Evolutionary conservation across 2,888 invertebrate species (phyloP).

Genomic region (Heliconius sara): DNA sequence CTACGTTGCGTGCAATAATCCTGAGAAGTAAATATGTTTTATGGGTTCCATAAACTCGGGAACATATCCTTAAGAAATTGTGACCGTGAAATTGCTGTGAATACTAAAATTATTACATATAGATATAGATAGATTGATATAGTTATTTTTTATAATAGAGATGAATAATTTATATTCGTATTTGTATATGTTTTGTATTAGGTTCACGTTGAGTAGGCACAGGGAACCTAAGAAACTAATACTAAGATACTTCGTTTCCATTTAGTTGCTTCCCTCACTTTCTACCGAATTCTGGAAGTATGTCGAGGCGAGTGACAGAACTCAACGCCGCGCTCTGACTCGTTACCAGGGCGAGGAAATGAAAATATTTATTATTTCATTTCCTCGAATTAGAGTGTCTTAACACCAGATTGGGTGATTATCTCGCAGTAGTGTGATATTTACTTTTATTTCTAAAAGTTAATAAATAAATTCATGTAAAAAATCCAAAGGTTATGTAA

Average conservation of each 20-base stretch:
- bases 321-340: neutral
- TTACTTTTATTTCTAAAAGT: neutral
- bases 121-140: neutral
- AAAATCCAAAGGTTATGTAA: conserved; percentile 4
- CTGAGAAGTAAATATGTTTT: conserved; percentile 14
- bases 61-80: conserved; percentile 3
- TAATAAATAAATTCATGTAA: neutral
- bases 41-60: conserved; percentile 8
- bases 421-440: too few relatives aligned
- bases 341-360: too few relatives aligned
- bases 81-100: conserved; percentile 4
- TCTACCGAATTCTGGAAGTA: neutral
- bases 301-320: neutral
- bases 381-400: too few relatives aligned
- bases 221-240: neutral
- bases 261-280: neutral
- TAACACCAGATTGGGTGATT: too few relatives aligned
- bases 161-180: neutral
- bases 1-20: neutral
- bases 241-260: neutral
- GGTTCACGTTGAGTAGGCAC: neutral
- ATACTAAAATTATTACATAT: neutral
- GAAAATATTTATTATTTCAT: too few relatives aligned
- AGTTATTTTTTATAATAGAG: conserved; percentile 7
- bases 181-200: neutral